Base-by-base conservation (phyloP, 2,888 invertebrate species). In the Pomacea canaliculata region DNA sequence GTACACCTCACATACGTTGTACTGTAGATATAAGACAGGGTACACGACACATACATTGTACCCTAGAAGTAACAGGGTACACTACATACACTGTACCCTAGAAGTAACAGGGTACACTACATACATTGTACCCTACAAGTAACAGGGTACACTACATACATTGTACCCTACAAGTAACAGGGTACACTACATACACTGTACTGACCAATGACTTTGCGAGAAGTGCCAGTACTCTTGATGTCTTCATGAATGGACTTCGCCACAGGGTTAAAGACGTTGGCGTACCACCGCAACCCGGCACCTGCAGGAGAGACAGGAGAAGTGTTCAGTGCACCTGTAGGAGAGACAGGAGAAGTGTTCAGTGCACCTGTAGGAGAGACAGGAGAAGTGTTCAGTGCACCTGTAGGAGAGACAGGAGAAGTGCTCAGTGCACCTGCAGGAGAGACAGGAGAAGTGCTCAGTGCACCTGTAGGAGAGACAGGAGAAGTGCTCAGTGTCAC, bases 171-270 rank as follows among this genome's bases (percentile, higher is more conserved):
- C n/a, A n/a, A n/a, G n/a, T n/a, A n/a, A n/a, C n/a, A n/a, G 37
- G 37, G 5, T 37, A 37, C 37, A 37, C 5, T 5, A 37, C 37
- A 37, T 37, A 37, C 37, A 37, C 5, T 37, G 37, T 37, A 37
- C 71, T 51, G n/a, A 73, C 73, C 73, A 27, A 73, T 73, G 46
- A 73, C 69, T 13, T n/a, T 74, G 12, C 23, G 67, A n/a, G 69
- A 62, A 7, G 69, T 23, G 12, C 62, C 69, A 5, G 10, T 23
- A 4, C 8, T 23, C 13, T 60, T 68, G 48, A 69, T 74, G 27
- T 74, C 49, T 7, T 56, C 51, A 49, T 74, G 51, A 12, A 69
- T 69, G 7, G 67, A 46, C 16, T 62, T 69, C 27, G 69, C 62
- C 49, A 62, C 62, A 1, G 48, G n/a, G 69, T 69, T 74, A 49